Base-by-base conservation (phyloP, 2,888 invertebrate species). In the Cistogaster globosa region DNA sequence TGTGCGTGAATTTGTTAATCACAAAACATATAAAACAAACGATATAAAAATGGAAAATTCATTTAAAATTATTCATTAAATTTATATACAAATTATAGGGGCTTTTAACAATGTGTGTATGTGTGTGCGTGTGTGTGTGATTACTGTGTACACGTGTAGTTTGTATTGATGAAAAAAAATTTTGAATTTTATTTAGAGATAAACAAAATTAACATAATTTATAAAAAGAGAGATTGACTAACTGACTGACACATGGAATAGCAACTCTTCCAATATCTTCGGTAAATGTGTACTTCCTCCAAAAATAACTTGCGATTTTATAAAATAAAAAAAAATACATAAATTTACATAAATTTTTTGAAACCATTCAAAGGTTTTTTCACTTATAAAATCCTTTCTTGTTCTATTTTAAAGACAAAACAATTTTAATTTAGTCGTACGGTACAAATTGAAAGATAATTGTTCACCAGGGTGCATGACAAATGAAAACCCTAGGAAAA, bases 361-460 rank as follows among this genome's bases (percentile, higher is more conserved):
- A 60, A 60, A n/a, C 72, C 36, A 51, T 53, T 62, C 69, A 68
- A 75, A 65, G 58, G 68, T 45, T 75, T 65, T n/a, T 62, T 76
- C 57, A 14, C 22, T 48, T 53, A 0, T 11, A 5, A n/a, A 67
- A 45, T 16, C n/a, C 63, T 63, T 67, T 42, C 8, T 74, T 74
- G 75, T 74, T 68, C 22, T 58, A 8, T 75, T 18, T 18, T 9
- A 14, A 63, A 57, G 12, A 51, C 57, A 38, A 72, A 42, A 58
- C 65, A 72, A 65, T 72, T 79, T 81, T 62, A 69, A 75, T 75
- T 82, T 65, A 65, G 63, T 69, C 36, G 58, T 82, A 78, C 57
- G 67, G 42, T 75, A 79, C 85, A 85, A 85, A 85, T 85, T 85
- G 85, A 67, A 82, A 75, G 60, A 82, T 85, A 82, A 85, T 85